These are phyloP conservation scores for Naso thynnoides DNA, from an alignment of 2,797 vertebrate genomes.

Conservation along the genomic window DNA sequence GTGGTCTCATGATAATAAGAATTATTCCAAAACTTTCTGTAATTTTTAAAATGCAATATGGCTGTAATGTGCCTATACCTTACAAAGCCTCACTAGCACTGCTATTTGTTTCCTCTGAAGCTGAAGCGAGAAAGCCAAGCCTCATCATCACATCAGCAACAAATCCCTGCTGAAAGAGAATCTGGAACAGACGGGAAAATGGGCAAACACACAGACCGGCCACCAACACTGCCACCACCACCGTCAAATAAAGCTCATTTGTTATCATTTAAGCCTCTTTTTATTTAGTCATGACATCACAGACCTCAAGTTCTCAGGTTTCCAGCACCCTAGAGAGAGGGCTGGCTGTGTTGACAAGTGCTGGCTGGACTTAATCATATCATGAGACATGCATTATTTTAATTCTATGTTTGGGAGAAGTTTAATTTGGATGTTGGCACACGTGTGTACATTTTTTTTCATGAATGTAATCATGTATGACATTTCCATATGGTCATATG, in stretches of 20 bases:
- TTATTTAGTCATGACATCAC: constrained; percentile 26
- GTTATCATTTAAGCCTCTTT: constrained; percentile 21
- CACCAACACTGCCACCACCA: background rate
- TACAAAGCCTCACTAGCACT: background rate
- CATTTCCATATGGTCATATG: constrained; percentile 10
- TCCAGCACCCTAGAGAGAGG: background rate
- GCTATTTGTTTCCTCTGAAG: constrained; percentile 1
- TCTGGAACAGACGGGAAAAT: background rate
- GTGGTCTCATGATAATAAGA: background rate
- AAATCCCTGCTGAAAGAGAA: background rate
- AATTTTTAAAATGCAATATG: background rate
- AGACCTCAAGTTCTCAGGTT: constrained; percentile 19
- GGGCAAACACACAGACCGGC: background rate
- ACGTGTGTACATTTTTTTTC: background rate
- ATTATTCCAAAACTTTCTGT: background rate
- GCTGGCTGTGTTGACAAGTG: constrained; percentile 13
- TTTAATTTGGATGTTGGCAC: background rate
- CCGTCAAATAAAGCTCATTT: constrained; percentile 11
- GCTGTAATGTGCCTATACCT: background rate
- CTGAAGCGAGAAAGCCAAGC: background rate
- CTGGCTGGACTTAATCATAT: constrained; percentile 12
- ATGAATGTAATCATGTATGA: constrained; percentile 2
- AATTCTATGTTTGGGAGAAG: background rate
- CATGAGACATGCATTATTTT: constrained; percentile 7
- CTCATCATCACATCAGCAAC: constrained; percentile 23